Conservation (phyloP, 2,113 vertebrate species). For the Apodemus speciosus region DNA sequence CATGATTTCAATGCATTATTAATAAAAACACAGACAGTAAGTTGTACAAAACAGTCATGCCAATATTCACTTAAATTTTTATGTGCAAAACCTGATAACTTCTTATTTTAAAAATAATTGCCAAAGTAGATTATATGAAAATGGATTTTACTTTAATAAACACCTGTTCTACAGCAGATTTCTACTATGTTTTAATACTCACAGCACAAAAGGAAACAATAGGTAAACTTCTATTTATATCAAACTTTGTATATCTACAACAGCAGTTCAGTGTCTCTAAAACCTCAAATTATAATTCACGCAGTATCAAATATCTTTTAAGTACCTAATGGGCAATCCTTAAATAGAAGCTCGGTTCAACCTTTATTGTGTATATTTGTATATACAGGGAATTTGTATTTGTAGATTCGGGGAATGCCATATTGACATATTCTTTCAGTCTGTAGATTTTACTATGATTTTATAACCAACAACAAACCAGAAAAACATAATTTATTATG, state of each 20-base stretch:
- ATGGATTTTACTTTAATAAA: slow-evolving; percentile 65
- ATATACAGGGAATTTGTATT: not conserved
- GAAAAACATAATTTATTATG: not conserved
- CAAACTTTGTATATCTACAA: not conserved
- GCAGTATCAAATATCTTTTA: not conserved
- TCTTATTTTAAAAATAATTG: not conserved
- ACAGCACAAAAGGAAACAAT: not conserved
- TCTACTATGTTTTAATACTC: slow-evolving; percentile 8
- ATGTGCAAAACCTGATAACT: not conserved
- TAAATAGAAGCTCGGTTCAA: rapidly evolving
- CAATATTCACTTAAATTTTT: slow-evolving; percentile 43
- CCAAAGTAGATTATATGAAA: slow-evolving; percentile 67
- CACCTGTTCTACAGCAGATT: slow-evolving; percentile 40
- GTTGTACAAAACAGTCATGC: not conserved
- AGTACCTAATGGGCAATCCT: not conserved
- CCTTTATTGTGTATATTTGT: not conserved
- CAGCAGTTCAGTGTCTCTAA: rapidly evolving
- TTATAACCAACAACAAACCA: slow-evolving; percentile 10
- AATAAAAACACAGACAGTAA: slow-evolving; percentile 68
- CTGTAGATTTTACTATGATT: not conserved
- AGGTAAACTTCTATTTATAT: not conserved
- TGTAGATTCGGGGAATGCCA: not conserved
- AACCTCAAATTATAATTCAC: not conserved
- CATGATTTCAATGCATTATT: slow-evolving; percentile 62
- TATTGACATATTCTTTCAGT: not conserved